Evolutionary conservation across 2,113 vertebrate genomes (phyloP), one percentile per base, ranked within the genome.

Genomic region (Phyllostomus discolor): DNA sequence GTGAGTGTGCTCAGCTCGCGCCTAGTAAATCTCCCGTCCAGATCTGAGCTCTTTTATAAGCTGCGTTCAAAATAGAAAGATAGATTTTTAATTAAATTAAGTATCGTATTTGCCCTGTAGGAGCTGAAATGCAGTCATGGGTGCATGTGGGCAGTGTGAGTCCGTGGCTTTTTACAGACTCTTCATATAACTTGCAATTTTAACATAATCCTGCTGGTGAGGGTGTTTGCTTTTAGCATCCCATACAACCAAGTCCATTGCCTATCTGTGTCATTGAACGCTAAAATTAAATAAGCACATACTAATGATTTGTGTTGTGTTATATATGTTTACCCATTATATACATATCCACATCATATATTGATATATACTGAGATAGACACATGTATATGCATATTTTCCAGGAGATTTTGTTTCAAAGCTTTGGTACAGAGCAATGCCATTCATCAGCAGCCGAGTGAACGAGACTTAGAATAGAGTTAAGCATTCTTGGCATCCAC

Each of bases 71-170:
- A 85, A 78, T 94, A 90, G 28, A 95, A 41, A 24, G 93, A 14
- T 72, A 78, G 52, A 19, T 5, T 4, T 73, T 92, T 91, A 92
- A 96, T 97, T 97, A 93, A 96, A 95, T 35, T 14, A 22, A 33
- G 31, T 70, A 95, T 88, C 94, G 31, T 43, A 67, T 0, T 84
- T 83, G 11, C 66, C 87, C 76, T 92, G 57, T 24, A 82, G 64
- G 75, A 72, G 2, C 79, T 70, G 59, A 83, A 86, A 90, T 83
- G 41, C 75, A 48, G 93, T 87, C 92, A 26, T 2, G 24, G n/a
- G 90, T 62, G 92, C 50, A 85, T 10, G 43, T 91, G 73, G 93
- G n/a, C 67, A 50, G 10, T 50, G 94, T 66, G 91, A 95, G 64
- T 64, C 79, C 26, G 0, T 79, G 35, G 33, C 64, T 86, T 73